Percentiles rank a stretch among this genome's conserved stretches.
These are phyloP conservation scores for Malaclemys terrapin DNA, from an alignment of 2,113 vertebrate genomes.

Conservation along the genomic window DNA sequence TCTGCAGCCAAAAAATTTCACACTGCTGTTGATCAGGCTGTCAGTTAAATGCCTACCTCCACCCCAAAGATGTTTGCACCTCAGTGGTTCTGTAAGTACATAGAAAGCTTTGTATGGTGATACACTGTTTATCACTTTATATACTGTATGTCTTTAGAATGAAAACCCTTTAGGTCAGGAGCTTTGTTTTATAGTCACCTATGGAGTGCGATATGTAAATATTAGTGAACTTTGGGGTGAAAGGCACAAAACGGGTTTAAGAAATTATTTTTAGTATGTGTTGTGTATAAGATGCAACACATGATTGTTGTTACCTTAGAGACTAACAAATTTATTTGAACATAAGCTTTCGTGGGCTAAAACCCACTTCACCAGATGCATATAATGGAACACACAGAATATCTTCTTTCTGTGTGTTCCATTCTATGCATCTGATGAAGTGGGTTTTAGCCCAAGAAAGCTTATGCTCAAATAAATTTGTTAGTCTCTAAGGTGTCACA, in stretches of 20 bases:
- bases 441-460: too few relatives aligned
- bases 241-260: background rate
- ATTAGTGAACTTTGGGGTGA: background rate
- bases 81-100: background rate
- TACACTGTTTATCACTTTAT: background rate
- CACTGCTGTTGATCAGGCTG: accelerated
- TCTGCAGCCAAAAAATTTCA: background rate
- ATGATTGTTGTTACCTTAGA: background rate
- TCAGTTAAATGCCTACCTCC: background rate
- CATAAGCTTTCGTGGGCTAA: too few relatives aligned
- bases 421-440: too few relatives aligned
- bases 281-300: background rate
- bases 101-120: background rate
- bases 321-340: too few relatives aligned
- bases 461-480: too few relatives aligned
- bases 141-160: background rate
- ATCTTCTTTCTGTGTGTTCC: too few relatives aligned
- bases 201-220: accelerated
- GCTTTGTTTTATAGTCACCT: background rate
- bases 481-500: too few relatives aligned
- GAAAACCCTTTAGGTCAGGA: background rate
- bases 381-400: too few relatives aligned
- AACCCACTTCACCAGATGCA: too few relatives aligned
- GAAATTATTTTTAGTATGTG: background rate
- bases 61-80: accelerated